Conservation (phyloP, 2,888 invertebrate genomes). For the Protula sp. region DNA sequence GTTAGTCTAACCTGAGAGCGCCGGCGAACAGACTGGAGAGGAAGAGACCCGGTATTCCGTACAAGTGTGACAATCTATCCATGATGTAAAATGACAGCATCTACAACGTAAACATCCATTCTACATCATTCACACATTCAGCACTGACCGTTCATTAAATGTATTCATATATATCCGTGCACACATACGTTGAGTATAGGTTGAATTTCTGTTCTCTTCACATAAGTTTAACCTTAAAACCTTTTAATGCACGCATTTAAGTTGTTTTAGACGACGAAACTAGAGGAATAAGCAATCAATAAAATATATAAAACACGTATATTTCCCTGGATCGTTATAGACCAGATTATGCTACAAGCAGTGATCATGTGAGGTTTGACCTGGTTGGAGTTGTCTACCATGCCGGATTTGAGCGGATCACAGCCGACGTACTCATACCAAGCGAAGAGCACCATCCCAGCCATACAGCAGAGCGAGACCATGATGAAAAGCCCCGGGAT, state of each 20-base stretch:
- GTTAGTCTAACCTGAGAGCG: slow-evolving; percentile 7
- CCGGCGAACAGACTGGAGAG: slow-evolving; percentile 6
- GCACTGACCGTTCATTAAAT: too few species aligned
- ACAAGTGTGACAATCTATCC: slow-evolving; percentile 3
- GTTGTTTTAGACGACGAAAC: too few species aligned
- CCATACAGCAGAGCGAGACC: slow-evolving; percentile 26
- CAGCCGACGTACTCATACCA: slow-evolving; percentile 58
- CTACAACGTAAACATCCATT: too few species aligned
- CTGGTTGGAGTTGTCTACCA: slow-evolving; percentile 20
- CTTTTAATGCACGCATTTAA: too few species aligned
- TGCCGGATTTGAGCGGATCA: slow-evolving; percentile 19
- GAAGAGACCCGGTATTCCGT: slow-evolving; percentile 8
- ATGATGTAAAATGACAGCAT: slow-evolving; percentile 9
- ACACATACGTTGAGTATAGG: too few species aligned
- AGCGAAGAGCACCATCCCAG: slow-evolving; percentile 73
- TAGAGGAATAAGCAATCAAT: background rate
- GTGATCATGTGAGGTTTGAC: slow-evolving; percentile 1
- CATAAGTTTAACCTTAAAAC: too few species aligned
- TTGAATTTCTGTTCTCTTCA: too few species aligned
- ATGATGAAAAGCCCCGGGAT: slow-evolving; percentile 27
- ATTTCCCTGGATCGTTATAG: background rate
- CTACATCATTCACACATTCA: too few species aligned
- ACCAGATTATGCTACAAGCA: background rate
- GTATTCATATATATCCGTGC: too few species aligned
- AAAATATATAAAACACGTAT: background rate